phyloP scores from a whole-genome alignment of 2,888 invertebrate species.

The Apomyelois bistriatella region DNA sequence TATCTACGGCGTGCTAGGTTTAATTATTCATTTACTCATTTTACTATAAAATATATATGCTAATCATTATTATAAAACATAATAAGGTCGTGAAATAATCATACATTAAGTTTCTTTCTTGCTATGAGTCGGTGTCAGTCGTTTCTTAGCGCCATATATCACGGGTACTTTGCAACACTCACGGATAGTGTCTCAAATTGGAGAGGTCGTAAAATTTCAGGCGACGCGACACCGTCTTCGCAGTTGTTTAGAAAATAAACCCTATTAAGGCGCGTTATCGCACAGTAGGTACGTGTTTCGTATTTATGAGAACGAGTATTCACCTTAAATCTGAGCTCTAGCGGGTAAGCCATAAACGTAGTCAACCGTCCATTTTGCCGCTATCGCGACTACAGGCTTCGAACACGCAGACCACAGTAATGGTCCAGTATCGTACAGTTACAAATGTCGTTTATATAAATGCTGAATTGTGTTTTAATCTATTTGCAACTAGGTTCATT shows the following conservation, averaged over 20 bases:
- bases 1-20: too few relatives aligned
- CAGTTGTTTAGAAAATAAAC: slow-evolving; percentile 59
- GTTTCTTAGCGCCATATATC: slow-evolving; percentile 4
- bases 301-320: slow-evolving; percentile 65
- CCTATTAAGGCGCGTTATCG: slow-evolving; percentile 65
- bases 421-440: slow-evolving; percentile 21
- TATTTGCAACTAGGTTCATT: slow-evolving; percentile 18
- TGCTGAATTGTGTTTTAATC: slow-evolving; percentile 14
- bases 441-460: slow-evolving; percentile 21
- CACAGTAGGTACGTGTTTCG: slow-evolving; percentile 48
- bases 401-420: slow-evolving; percentile 61
- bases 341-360: slow-evolving; percentile 74
- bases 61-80: background rate
- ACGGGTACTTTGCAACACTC: slow-evolving; percentile 12
- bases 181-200: slow-evolving; percentile 29
- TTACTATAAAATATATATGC: background rate
- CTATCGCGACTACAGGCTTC: slow-evolving; percentile 66
- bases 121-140: background rate
- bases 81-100: background rate
- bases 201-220: slow-evolving; percentile 37
- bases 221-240: slow-evolving; percentile 35
- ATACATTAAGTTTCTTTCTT: slow-evolving; percentile 7
- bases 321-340: slow-evolving; percentile 63
- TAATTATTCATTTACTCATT: too few relatives aligned
- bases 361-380: slow-evolving; percentile 77